Evolutionary conservation across 1,140 invertebrate species (phyloP).

Genomic region (Zaprionus camerounensis): DNA sequence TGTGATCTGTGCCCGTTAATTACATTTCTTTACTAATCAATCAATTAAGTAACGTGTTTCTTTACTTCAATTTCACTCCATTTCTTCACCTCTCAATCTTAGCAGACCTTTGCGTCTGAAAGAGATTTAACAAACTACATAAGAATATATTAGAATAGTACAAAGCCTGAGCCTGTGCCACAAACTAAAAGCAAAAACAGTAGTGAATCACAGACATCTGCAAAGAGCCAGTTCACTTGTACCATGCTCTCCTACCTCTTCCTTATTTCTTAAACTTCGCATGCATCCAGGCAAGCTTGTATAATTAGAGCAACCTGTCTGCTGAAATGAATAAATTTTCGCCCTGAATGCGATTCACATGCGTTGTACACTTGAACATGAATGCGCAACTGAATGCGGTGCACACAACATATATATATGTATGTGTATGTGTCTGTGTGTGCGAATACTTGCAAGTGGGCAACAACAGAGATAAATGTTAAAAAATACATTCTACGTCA

Average conservation of each 20-base stretch:
- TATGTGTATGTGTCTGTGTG: conserved; percentile 1
- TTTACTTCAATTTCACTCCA: too few species aligned
- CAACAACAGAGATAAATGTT: conserved; percentile 29
- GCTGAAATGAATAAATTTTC: conserved; percentile 70
- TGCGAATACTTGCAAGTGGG: conserved; percentile 13
- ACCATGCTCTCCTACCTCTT: not conserved
- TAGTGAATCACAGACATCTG: not conserved
- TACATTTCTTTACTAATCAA: not conserved
- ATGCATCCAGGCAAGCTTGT: conserved; percentile 31
- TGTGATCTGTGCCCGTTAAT: not conserved
- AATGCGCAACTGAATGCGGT: conserved; percentile 24
- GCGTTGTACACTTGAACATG: conserved; percentile 46
- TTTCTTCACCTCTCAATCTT: too few species aligned
- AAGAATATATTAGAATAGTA: not conserved
- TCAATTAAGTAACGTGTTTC: not conserved
- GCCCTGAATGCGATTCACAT: conserved; percentile 46
- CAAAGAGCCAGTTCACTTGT: conserved; percentile 2
- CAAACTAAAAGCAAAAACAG: not conserved
- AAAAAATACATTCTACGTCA: conserved; percentile 31
- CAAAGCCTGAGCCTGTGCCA: not conserved
- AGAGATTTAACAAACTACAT: not conserved
- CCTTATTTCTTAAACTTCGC: not conserved
- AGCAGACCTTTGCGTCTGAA: not conserved
- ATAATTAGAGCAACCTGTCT: conserved; percentile 73
- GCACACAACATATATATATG: not conserved